Evolutionary conservation across 64 coral and sea anemone genomes (phyloP), one percentile per base, ranked within the genome.

Genomic region (Montipora sp.): DNA sequence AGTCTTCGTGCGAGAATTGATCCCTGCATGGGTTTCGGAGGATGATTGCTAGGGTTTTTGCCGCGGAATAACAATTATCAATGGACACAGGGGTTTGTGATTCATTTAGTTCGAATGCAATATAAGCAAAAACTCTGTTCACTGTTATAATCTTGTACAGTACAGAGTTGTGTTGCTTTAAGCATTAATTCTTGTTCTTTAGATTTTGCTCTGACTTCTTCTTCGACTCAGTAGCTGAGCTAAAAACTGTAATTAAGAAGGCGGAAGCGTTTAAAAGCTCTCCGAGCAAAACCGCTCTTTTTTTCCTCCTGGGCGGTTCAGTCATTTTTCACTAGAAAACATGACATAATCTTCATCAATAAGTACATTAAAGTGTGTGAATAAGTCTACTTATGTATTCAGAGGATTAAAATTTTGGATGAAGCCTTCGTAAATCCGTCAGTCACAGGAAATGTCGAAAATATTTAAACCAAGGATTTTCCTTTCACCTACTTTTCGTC

Each of bases 261-360:
- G 36, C 36, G 36, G 0, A 36, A 36, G 36, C 6, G 53, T 8
- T 8, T 8, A 57, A 45, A 85, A 68, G 2, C 6, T 47, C 46
- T 70, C n/a, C 47, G 47, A 45, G 71, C 71, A 16, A 68, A 84
- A 84, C 80, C 80, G 66, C 7, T 45, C 65, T 85, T 44, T 85
- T 85, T 85, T 51, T 63, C 61, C 61, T 71, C 63, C 65, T 85
- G 82, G 82, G 82, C 65, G 47, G 82, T 50, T 50, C 65, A 22
- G 48, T 85, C 66, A 72, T 73, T 85, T 36, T 36, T 24, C 80
- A 47, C 80, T 67, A 3, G 67, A 23, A 83, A n/a, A 68, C 59
- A 83, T 59, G 43, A 19, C 65, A 85, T 72, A 85, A 85, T 72
- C 44, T 50, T 70, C 82, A 85, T 71, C 82, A 85, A 85, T 85